phyloP scores from a whole-genome alignment of 2,888 invertebrate species.

The Acleris laterana region DNA sequence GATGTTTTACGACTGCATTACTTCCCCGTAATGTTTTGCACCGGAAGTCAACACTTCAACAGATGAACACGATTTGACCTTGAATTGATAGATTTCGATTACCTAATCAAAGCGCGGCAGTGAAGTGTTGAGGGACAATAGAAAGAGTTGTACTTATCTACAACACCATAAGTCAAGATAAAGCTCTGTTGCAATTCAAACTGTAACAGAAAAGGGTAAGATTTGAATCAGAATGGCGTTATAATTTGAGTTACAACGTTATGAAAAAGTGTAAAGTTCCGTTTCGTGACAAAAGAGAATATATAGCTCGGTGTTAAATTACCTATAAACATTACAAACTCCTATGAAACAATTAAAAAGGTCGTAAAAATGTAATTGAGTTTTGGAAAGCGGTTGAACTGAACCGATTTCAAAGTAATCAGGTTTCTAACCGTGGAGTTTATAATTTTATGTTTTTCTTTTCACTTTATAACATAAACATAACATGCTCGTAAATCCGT shows the following conservation, averaged over 20 bases:
- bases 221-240: too few species aligned
- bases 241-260: constrained; percentile 1
- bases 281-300: constrained; percentile 11
- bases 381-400: background rate
- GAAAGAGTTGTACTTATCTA: background rate
- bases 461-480: too few species aligned
- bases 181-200: too few species aligned
- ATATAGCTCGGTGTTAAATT: background rate
- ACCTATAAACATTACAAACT: background rate
- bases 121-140: constrained; percentile 7
- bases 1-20: too few species aligned
- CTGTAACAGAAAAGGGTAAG: too few species aligned
- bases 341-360: background rate
- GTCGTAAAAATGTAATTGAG: constrained; percentile 6
- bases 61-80: constrained; percentile 7
- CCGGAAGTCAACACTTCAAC: constrained; percentile 5
- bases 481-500: too few species aligned
- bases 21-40: background rate
- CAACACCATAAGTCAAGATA: too few species aligned
- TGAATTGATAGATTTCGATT: constrained; percentile 7
- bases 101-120: background rate
- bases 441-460: background rate
- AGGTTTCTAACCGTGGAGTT: background rate
- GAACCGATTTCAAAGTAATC: constrained; percentile 1
- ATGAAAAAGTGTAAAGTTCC: background rate